phyloP scores from a whole-genome alignment of 1,140 invertebrate species.

The Drosophila tsacasi region DNA sequence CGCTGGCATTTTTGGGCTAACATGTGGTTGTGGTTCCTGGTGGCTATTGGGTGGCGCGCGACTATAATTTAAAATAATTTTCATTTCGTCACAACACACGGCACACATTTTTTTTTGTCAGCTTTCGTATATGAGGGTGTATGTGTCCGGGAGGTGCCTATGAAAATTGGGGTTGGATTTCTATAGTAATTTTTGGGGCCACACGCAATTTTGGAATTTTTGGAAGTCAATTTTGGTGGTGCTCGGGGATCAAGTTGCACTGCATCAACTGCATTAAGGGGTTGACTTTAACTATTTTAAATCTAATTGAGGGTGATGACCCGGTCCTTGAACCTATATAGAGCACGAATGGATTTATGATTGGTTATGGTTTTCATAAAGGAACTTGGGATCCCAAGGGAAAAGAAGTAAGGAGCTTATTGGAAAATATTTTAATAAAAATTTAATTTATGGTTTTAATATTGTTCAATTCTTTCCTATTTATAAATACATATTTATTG shows the following conservation, averaged over 20 bases:
- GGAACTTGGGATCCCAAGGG: too few relatives aligned
- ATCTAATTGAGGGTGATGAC: slow-evolving; percentile 19
- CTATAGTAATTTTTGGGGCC: slow-evolving; percentile 13
- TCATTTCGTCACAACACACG: slow-evolving; percentile 36
- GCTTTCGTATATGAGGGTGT: neutral
- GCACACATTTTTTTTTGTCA: slow-evolving; percentile 14
- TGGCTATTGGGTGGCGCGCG: slow-evolving; percentile 1
- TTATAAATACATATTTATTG: too few relatives aligned
- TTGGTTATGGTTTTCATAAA: neutral
- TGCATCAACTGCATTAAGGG: slow-evolving; percentile 26
- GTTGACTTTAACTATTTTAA: slow-evolving; percentile 63
- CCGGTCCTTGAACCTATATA: neutral
- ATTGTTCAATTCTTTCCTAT: too few relatives aligned
- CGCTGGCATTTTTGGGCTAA: slow-evolving; percentile 66
- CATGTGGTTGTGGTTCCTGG: slow-evolving; percentile 45
- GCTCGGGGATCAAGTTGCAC: neutral
- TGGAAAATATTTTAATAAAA: too few relatives aligned
- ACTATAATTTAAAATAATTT: slow-evolving; percentile 75
- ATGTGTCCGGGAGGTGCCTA: neutral
- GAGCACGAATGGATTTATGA: neutral
- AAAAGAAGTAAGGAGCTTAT: too few relatives aligned
- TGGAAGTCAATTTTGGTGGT: slow-evolving; percentile 41
- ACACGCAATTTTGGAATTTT: slow-evolving; percentile 26
- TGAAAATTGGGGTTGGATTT: slow-evolving; percentile 46
- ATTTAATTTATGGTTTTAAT: too few relatives aligned